phyloP scores from a whole-genome alignment of 2,888 invertebrate genomes.

The Limnephilus auricula region DNA sequence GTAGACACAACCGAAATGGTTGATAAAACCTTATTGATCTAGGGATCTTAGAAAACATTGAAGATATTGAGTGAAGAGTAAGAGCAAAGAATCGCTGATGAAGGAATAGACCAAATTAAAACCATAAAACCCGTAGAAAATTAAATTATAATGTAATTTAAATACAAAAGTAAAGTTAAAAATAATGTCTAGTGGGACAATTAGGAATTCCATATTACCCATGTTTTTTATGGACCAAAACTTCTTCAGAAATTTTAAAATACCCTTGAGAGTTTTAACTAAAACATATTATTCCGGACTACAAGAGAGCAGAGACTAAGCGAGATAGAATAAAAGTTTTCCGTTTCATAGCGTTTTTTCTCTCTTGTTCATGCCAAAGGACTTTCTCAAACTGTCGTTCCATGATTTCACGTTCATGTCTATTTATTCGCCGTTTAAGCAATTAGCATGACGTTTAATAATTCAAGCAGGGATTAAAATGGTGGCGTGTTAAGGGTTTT shows the following conservation, averaged over 20 bases:
- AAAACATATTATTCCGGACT: neutral
- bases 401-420: slow-evolving; percentile 59
- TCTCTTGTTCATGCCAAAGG: slow-evolving; percentile 54
- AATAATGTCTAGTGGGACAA: neutral
- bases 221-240: neutral
- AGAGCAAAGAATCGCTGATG: neutral
- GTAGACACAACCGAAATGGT: no score
- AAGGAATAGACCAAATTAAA: neutral
- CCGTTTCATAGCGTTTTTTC: slow-evolving; percentile 45
- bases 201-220: neutral
- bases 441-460: slow-evolving; percentile 60
- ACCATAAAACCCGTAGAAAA: neutral
- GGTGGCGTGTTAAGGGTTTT: slow-evolving; percentile 13
- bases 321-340: slow-evolving; percentile 56
- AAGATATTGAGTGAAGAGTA: no score
- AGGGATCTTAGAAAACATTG: no score
- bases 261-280: neutral
- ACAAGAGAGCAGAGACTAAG: neutral
- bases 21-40: no score
- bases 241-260: slow-evolving; percentile 19
- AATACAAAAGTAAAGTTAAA: neutral
- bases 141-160: neutral
- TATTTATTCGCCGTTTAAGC: slow-evolving; percentile 63
- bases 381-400: slow-evolving; percentile 65
- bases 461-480: slow-evolving; percentile 49